A percentile compares a stretch with the other conserved stretches of the same genome.
Evolutionary conservation across 2,888 invertebrate species (phyloP).

Genomic region (Metacarcinus magister): DNA sequence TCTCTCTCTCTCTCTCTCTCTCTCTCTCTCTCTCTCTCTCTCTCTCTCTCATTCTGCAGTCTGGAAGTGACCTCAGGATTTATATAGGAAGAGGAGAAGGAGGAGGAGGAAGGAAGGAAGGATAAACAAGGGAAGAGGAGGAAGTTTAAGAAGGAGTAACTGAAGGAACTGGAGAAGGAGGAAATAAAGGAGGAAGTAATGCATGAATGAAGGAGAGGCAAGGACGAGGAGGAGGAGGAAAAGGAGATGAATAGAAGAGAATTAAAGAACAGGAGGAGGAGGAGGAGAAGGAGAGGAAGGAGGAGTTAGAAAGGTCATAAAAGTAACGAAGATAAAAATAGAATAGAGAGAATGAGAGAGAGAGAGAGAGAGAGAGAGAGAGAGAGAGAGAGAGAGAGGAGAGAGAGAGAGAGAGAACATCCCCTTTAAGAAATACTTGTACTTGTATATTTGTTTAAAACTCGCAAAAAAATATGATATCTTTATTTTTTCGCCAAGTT

Average conservation of each 20-base stretch:
- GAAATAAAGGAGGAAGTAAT: not conserved
- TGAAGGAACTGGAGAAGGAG: not conserved
- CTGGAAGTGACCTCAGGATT: not conserved
- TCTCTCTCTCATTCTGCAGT: not conserved
- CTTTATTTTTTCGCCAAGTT: not conserved
- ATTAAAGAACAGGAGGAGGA: not conserved
- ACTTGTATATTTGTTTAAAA: not conserved
- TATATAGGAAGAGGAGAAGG: not conserved
- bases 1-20: slow-evolving; percentile 60
- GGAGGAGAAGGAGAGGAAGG: not conserved
- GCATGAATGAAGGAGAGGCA: too few species aligned
- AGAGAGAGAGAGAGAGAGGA: slow-evolving; percentile 46
- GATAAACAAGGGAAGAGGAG: not conserved
- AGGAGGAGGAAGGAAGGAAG: slow-evolving; percentile 33
- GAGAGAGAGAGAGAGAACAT: slow-evolving; percentile 1
- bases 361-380: not conserved
- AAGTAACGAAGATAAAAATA: not conserved
- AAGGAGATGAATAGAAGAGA: not conserved
- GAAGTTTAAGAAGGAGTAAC: not conserved
- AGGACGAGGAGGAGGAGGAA: not conserved
- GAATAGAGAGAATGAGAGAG: not conserved
- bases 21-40: slow-evolving; percentile 52
- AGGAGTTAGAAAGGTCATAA: not conserved
- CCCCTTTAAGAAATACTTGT: not conserved
- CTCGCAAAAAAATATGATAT: not conserved